phyloP scores from a whole-genome alignment of 2,797 vertebrate species.

The Peromyscus melanophrys region DNA sequence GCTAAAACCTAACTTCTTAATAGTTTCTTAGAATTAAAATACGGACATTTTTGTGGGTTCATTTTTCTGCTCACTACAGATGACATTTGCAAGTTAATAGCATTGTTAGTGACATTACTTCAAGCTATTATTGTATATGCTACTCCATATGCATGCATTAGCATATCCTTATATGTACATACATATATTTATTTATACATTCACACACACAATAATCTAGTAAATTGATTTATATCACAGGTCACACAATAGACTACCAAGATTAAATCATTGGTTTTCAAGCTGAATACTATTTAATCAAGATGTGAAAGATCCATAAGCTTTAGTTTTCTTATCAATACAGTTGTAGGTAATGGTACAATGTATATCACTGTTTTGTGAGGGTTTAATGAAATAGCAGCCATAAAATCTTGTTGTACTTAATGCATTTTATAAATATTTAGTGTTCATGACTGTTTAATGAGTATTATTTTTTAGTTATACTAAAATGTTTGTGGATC shows the following conservation, averaged over 20 bases:
- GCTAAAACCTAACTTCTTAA: not conserved
- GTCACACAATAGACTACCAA: not conserved
- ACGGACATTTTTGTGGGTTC: not conserved
- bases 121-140: not conserved
- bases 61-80: not conserved
- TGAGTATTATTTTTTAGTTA: conserved; percentile 4
- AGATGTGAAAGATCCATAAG: not conserved
- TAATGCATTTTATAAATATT: not conserved
- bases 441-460: not conserved
- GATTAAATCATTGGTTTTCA: conserved; percentile 1
- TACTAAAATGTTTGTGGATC: conserved; percentile 12
- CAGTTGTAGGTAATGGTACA: conserved; percentile 12
- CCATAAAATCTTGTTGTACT: conserved; percentile 16
- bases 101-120: not conserved
- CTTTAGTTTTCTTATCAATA: conserved; percentile 47
- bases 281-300: conserved; percentile 38
- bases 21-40: not conserved
- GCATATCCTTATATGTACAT: not conserved
- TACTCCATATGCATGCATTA: not conserved
- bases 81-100: conserved; percentile 7
- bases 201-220: not conserved
- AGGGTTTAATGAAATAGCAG: conserved; percentile 13
- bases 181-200: not conserved
- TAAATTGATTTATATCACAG: not conserved
- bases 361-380: conserved; percentile 27